Base-by-base conservation (phyloP, 2,113 vertebrate species). In the Thunnus thynnus region DNA sequence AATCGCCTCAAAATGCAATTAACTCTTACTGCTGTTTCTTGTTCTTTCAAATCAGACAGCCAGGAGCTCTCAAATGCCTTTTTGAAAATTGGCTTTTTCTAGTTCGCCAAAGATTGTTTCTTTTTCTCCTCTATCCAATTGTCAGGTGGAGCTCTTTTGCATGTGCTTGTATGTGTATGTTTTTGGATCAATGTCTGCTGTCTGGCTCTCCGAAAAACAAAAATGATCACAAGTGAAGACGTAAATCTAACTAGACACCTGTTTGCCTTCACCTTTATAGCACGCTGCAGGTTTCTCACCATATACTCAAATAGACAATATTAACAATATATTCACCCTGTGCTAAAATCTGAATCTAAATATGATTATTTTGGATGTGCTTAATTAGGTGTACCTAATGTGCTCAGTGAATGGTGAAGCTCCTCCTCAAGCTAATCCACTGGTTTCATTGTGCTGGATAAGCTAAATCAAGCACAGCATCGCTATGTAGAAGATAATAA, bases 401-500 rank as follows among this genome's bases (percentile, higher is more conserved):
- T 20, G 54, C 14, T 52, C 11, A 16, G 62, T 66, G 27, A 73
- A 70, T 61, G 41, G 50, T n/a, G 32, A 52, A 27, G 13, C 48
- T 54, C 71, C 62, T 82, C 36, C n/a, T 65, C 36, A 36, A 67
- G 62, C 51, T 79, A 64, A 48, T 56, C 73, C 67, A 78, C n/a
- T 27, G 70, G 58, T 54, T 61, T 71, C 48, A 54, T 46, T 79
- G 50, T 61, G 65, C 56, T 60, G 18, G 48, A 78, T 48, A 36
- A 63, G 46, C 60, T 68, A 83, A 86, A 73, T 78, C 62, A 76
- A 75, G 62, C 64, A 8, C 55, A 47, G 58, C 58, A 36, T 80
- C 13, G 44, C 72, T 61, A 66, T 71, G 41, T 74, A 65, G 69
- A 81, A 55, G 78, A 60, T 52, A 57, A 84, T 52, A 72, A 87